Base-by-base conservation (phyloP, 2,113 vertebrate species). In the human (Homo sapiens) region DNA sequence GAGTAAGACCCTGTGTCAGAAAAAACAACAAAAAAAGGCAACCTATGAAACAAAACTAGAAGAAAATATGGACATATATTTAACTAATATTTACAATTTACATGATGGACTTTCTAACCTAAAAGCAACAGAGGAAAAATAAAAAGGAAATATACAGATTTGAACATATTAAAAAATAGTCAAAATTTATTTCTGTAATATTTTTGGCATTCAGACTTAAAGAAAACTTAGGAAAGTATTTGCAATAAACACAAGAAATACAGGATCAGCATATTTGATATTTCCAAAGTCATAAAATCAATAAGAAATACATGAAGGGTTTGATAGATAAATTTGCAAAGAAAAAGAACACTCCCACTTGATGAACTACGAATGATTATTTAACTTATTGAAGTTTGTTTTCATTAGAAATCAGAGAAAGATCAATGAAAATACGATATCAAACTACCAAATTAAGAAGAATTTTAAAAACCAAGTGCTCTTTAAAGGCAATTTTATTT, bases 371-470 rank as follows among this genome's bases (percentile, higher is more conserved):
- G 70, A 89, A 45, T 70, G 92, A 66, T 55, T 92, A 78, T 2
- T 30, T 70, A 95, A 97, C 43, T 95, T 75, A 52, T 32, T 35
- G 22, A 94, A 43, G 16, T 59, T 79, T 85, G 14, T 64, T 93
- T 90, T 93, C 30, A 75, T 81, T 90, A 82, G 27, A 90, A 66
- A 95, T 82, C 83, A 84, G 73, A 95, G 40, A 50, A 93, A 59
- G 57, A 86, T 48, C 79, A 87, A 59, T 22, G n/a, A 93, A 97
- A 76, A 68, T n/a, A 90, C 73, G n/a, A 61, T 79, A 64, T 79
- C 89, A 89, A 84, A 52, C 52, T 85, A 55, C 25, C 38, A 89
- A 86, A 90, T 81, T 59, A 81, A 57, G 38, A 90, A 57, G 32
- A 93, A 57, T 45, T 59, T 76, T 68, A 40, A 80, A 57, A 85